Base-by-base conservation (phyloP, 37 sponge, comb jelly and placozoan genomes). In the Aplysina aerophoba region DNA sequence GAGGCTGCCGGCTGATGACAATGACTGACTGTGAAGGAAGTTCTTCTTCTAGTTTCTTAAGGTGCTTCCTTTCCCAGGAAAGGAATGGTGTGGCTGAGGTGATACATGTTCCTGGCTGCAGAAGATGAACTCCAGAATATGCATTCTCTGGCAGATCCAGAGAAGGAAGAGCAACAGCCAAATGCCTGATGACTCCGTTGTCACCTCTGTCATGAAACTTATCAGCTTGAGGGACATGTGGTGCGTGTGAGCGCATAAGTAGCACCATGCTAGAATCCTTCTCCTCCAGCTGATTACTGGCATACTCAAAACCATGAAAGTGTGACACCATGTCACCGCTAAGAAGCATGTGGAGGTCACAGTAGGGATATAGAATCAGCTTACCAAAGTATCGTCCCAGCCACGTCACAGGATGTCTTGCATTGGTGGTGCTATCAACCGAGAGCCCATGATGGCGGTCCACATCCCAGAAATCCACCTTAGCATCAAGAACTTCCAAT, bases 401-500 rank as follows among this genome's bases (percentile, higher is more conserved):
- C 94, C 94, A 93, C 44, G 84, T 83, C 24, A 83, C 69, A 38
- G 83, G 80, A 38, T 93, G 94, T 12, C 86, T 58, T 19, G 60
- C 60, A 38, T 81, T 87, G 1, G 91, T 93, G 15, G 59, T 31
- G 16, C 68, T 34, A 28, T 93, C 88, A 1, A 88, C 69, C 40
- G 94, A 93, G 20, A 93, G 35, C 27, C 94, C 94, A 57, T 62
- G 77, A 65, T 93, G 90, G 21, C 91, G 88, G 24, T 84, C 78
- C 24, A 82, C 88, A 56, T 93, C 94, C 94, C 94, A 93, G 75
- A 93, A 93, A 60, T 90, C 88, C 20, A 93, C 94, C n/a, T 58
- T 82, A 24, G 86, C 88, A 14, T 38, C 57, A 40, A 90, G 11
- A 20, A 61, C 64, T 84, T 91, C 84, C 38, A 94, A 74, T 25